Evolutionary conservation across 2,113 vertebrate genomes (phyloP).

Genomic region (Triplophysa tibetana): DNA sequence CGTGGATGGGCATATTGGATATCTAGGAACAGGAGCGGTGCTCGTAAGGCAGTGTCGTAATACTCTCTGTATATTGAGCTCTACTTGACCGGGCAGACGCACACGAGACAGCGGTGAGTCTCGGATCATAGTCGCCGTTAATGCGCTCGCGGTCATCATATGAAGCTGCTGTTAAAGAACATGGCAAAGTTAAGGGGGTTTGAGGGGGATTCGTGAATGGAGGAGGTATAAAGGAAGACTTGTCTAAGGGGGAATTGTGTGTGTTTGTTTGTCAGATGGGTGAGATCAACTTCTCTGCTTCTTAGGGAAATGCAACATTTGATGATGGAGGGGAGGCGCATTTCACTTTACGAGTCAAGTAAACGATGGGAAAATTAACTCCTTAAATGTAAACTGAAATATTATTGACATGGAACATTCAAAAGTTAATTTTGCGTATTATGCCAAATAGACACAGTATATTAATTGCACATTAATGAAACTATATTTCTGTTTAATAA

Average conservation of each 20-base stretch:
- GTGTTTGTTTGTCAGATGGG: neutral
- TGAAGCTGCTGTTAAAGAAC: neutral
- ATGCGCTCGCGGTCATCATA: neutral
- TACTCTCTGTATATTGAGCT: slow-evolving; percentile 11
- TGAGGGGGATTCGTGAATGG: neutral
- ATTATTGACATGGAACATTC: neutral
- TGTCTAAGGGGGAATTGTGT: neutral
- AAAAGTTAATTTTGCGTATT: neutral
- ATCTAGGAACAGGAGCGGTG: slow-evolving; percentile 57
- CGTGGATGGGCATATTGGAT: slow-evolving; percentile 63
- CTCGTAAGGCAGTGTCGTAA: slow-evolving; percentile 23
- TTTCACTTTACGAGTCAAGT: neutral
- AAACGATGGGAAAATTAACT: neutral
- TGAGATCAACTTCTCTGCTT: neutral
- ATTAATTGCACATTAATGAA: too few relatives aligned
- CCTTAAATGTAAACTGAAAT: neutral
- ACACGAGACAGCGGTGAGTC: slow-evolving; percentile 6
- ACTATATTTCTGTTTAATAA: too few relatives aligned
- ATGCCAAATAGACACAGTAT: neutral
- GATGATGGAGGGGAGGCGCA: neutral
- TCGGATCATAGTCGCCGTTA: neutral
- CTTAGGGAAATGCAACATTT: neutral
- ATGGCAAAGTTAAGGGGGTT: slow-evolving; percentile 8
- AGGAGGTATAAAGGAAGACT: too few relatives aligned
- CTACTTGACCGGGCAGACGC: neutral